Evolutionary conservation across 2,888 invertebrate species (phyloP), one percentile per base, ranked within the genome.

Genomic region (Stictocephala bisonia): DNA sequence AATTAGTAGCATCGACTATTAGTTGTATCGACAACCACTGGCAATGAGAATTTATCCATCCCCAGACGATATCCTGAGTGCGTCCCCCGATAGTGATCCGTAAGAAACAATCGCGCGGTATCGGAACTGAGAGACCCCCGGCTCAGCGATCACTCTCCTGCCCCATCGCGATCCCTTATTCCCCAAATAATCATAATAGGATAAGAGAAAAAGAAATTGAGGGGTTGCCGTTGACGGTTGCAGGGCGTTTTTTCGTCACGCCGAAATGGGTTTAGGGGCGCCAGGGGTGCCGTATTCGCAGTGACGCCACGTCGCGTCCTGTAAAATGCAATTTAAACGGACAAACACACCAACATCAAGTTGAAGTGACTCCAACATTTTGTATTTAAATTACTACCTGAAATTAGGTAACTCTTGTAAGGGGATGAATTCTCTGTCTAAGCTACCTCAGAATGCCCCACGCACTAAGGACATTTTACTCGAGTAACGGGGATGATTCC

Each of bases 171-270:
- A 56, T 58, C 72, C 68, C 72, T 67, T 73, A 76, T 73, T 79
- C 79, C 79, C 79, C 78, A 68, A 78, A 78, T 78, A 78, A 79
- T 79, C 79, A 78, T 79, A 78, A 78, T 77, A 76, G 76, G 77
- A 77, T 77, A 78, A 74, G 69, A 76, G 71, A 72, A 74, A 48
- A 64, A 68, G 71, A 50, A 71, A 58, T 71, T 40, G 70, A 56
- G 44, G 72, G 29, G 71, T 71, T 53, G 24, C 70, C 73, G 69
- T 58, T 70, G 76, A 74, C 76, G 70, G 70, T 41, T 51, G 56
- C 44, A 58, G 70, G 70, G 58, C 44, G 70, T 56, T 56, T 71
- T 67, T 56, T 56, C 72, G 76, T 75, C 74, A 74, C 58, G 74
- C 74, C 71, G 73, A 73, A 75, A 76, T 76, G 76, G 76, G 73